Conservation (phyloP, 2,113 vertebrate species). For the Erinaceus europaeus region DNA sequence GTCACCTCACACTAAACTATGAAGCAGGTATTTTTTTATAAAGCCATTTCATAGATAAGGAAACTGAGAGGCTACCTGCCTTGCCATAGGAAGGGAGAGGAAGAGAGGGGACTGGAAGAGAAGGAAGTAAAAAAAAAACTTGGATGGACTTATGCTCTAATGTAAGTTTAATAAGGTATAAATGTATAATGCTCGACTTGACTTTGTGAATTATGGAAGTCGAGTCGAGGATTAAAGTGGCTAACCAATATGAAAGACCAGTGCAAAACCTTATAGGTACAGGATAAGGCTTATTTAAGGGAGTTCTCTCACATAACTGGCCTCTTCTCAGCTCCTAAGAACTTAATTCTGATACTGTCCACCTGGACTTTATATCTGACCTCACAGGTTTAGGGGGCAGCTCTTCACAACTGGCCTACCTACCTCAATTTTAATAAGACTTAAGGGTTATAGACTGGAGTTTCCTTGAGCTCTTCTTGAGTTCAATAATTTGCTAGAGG, state of each 20-base stretch:
- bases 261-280: not conserved
- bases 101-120: too few relatives aligned
- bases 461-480: not conserved
- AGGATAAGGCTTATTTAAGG: not conserved
- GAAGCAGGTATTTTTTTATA: slow-evolving; percentile 18
- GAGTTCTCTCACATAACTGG: not conserved
- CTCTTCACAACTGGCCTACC: not conserved
- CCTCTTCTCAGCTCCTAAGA: not conserved
- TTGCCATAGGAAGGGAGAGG: too few relatives aligned
- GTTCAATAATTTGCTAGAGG: not conserved
- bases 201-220: not conserved
- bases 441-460: not conserved
- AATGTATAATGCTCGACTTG: not conserved
- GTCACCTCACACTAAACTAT: not conserved
- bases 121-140: too few relatives aligned
- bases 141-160: too few relatives aligned
- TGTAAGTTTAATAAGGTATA: too few relatives aligned
- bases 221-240: not conserved
- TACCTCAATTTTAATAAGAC: too few relatives aligned
- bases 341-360: not conserved
- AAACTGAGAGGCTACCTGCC: too few relatives aligned
- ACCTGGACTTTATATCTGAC: not conserved
- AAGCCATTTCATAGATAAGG: not conserved
- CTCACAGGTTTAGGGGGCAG: not conserved
- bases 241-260: not conserved